Percentiles rank a stretch among this genome's conserved stretches.
These are phyloP conservation scores for Pangasius mekongensis DNA, from an alignment of 2,797 vertebrate genomes.

Conservation along the genomic window DNA sequence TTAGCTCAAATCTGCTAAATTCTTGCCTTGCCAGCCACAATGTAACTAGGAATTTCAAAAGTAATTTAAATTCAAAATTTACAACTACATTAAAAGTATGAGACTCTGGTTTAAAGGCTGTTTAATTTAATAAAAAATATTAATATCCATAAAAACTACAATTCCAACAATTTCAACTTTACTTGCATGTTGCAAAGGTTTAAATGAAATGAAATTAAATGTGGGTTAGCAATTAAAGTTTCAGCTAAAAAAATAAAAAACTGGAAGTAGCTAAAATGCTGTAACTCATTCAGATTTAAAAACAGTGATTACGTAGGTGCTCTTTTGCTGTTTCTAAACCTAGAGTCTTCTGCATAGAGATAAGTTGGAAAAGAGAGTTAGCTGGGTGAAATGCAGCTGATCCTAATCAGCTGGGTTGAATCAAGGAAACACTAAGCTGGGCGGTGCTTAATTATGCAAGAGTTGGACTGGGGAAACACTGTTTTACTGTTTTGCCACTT, in stretches of 20 bases:
- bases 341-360: background rate
- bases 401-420: background rate
- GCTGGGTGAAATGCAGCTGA: background rate
- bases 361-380: background rate
- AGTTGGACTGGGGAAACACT: background rate
- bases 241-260: background rate
- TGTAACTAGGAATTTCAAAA: background rate
- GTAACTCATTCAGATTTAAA: background rate
- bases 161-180: background rate
- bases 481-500: background rate
- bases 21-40: background rate
- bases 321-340: background rate
- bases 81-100: background rate
- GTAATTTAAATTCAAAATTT: background rate
- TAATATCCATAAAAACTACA: background rate
- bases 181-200: background rate
- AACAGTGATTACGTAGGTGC: background rate
- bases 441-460: background rate
- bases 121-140: background rate
- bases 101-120: background rate
- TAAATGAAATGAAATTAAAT: background rate
- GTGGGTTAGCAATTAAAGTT: background rate
- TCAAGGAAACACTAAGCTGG: background rate
- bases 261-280: background rate
- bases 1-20: background rate